Base-by-base conservation (phyloP, 2,797 vertebrate species). In the Acrossocheilus wenchowensis region DNA sequence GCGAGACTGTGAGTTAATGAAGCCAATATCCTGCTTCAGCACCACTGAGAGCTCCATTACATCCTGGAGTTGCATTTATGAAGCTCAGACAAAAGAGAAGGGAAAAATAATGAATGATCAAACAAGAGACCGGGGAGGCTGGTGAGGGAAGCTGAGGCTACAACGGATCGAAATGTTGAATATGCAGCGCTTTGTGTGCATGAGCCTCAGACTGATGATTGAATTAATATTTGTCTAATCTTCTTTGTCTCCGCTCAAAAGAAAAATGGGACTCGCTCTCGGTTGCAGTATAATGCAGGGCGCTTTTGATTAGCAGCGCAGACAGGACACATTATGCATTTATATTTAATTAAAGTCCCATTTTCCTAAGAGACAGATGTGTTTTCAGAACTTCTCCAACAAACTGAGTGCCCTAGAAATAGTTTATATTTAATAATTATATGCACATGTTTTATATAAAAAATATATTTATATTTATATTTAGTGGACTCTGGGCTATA, bases 201-300 rank as follows among this genome's bases (percentile, higher is more conserved):
- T 48, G 45, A 36, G 36, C 73, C 74, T 71, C 60, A 39, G 60
- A 77, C 73, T 52, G 30, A 68, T 85, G 74, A 85, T 78, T 69
- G 21, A 69, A 85, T 79, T 78, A 78, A 78, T 85, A 57, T 85
- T 85, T 85, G 62, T 69, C 62, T n/a, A 69, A 68, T 71, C 45
- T 45, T 64, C 50, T 72, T 82, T 57, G 64, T 57, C 50, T 72
- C 15, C 21, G 8, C 81, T 57, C 48, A 45, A 71, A 71, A 79
- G 64, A 71, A 85, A 85, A 85, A 85, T 57, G 36, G 17, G 36
- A 1, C 57, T 66, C 43, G 64, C 64, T 83, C 52, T 74, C 26
- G 11, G 52, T 45, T 45, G n/a, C 17, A 21, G 52, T 83, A 34
- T 23, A 74, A 74, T 48, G 54, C 26, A 48, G n/a, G 30, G 34